Evolutionary conservation across 1,140 invertebrate genomes (phyloP), one percentile per base, ranked within the genome.

Genomic region (Aphidius gifuensis): DNA sequence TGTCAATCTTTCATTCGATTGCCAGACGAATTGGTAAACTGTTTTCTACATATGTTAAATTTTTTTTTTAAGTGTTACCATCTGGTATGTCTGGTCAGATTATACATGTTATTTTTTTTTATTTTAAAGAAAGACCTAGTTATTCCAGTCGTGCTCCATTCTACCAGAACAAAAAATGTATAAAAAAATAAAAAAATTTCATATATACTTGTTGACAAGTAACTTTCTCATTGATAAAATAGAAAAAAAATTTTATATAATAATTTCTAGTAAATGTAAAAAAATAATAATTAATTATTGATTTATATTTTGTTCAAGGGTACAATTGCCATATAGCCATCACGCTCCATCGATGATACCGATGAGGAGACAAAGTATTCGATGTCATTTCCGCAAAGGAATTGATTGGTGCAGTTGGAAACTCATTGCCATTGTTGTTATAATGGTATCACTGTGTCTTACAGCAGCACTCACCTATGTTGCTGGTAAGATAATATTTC

Each of bases 331-430:
- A 62, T 80, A 81, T 65, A 76, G 79, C 46, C 78, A 82, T 69
- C 23, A 32, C 23, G 73, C 76, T 60, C 75, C 78, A 62, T 79
- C 79, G 23, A 80, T 80, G 77, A 80, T 80, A 51, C 79, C 79
- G 43, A 77, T 78, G 77, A 80, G 78, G 66, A 75, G 78, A 68
- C 78, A 75, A 66, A 80, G 77, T 68, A 76, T 80, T 54, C 81
- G 90, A 44, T 91, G 92, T 78, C 93, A 95, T 77, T 93, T 94
- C 73, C 89, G 92, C 72, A 95, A 96, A 83, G 91, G 90, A 66
- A 84, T 92, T 67, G 87, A 91, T 38, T 92, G 90, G 77, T 96
- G 93, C 80, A 91, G 90, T 56, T 96, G 93, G 92, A 92, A 92
- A 79, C 92, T 93, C 76, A 88, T 92, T 55, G 92, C 93, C 32